Conservation (phyloP, 1,140 invertebrate genomes). For the Sycophila sp. region DNA sequence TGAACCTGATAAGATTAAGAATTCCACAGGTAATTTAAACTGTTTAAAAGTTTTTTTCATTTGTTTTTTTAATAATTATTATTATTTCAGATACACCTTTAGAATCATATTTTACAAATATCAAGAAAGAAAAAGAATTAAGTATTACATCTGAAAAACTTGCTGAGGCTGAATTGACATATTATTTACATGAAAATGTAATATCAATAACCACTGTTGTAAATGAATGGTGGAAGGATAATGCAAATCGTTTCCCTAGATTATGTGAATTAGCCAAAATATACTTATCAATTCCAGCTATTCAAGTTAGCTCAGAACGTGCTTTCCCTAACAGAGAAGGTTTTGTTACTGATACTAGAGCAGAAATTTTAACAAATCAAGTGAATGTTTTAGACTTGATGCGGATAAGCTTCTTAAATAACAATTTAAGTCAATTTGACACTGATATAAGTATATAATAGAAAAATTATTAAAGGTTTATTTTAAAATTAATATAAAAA, state of each 20-base stretch:
- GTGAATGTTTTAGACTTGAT: constrained; percentile 32
- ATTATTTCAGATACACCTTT: constrained; percentile 12
- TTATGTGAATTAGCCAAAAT: constrained; percentile 27
- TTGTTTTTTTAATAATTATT: not conserved
- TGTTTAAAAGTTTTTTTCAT: not conserved
- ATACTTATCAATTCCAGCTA: constrained; percentile 24
- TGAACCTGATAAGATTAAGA: constrained; percentile 18
- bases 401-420: constrained; percentile 33
- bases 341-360: constrained; percentile 24
- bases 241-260: constrained; percentile 23
- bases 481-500: not conserved
- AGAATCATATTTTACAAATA: constrained; percentile 27
- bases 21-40: constrained; percentile 13
- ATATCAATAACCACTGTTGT: constrained; percentile 22
- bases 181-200: constrained; percentile 30
- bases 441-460: constrained; percentile 13
- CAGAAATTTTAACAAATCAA: constrained; percentile 26
- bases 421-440: constrained; percentile 31
- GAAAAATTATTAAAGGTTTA: not conserved
- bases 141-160: constrained; percentile 20
- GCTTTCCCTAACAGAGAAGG: constrained; percentile 35
- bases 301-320: constrained; percentile 31
- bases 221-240: constrained; percentile 28
- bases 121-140: constrained; percentile 7
- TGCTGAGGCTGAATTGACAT: constrained; percentile 27